Evolutionary conservation across 2,888 invertebrate species (phyloP).

Genomic region (Nomada fabriciana): DNA sequence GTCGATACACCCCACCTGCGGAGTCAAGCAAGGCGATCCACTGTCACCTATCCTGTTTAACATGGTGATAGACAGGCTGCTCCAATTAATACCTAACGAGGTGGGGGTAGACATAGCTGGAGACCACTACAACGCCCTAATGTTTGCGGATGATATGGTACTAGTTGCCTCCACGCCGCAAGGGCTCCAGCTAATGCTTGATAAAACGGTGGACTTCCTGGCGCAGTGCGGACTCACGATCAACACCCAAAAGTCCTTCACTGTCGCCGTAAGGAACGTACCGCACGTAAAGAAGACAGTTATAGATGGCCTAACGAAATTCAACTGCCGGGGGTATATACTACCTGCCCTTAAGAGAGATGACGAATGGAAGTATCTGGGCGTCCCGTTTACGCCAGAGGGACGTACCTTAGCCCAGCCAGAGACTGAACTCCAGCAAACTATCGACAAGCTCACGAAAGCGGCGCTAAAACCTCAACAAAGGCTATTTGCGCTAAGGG

Average conservation of each 20-base stretch:
- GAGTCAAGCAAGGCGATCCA: too few relatives aligned
- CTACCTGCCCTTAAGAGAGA: too few relatives aligned
- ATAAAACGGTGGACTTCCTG: conserved; percentile 22
- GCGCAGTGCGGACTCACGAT: conserved; percentile 28
- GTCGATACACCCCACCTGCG: too few relatives aligned
- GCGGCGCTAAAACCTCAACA: not conserved
- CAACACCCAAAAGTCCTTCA: conserved; percentile 48
- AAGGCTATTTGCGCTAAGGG: not conserved
- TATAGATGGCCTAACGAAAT: too few relatives aligned
- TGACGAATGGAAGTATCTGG: too few relatives aligned
- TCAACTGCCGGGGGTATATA: too few relatives aligned
- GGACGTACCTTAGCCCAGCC: too few relatives aligned
- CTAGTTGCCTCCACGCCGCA: conserved; percentile 36
- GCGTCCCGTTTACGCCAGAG: too few relatives aligned
- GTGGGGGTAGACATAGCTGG: conserved; percentile 24
- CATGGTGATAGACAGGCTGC: conserved; percentile 52
- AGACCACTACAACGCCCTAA: not conserved
- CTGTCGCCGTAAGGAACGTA: conserved; percentile 26
- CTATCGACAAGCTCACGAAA: too few relatives aligned
- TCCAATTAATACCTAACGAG: conserved; percentile 11
- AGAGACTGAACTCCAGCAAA: too few relatives aligned
- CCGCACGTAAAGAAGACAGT: conserved; percentile 36
- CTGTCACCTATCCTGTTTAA: too few relatives aligned
- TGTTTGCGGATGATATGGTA: conserved; percentile 63
- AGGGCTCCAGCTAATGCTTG: conserved; percentile 37